Evolutionary conservation across 2,113 vertebrate genomes (phyloP), one percentile per base, ranked within the genome.

Genomic region (Macquaria ambigua): DNA sequence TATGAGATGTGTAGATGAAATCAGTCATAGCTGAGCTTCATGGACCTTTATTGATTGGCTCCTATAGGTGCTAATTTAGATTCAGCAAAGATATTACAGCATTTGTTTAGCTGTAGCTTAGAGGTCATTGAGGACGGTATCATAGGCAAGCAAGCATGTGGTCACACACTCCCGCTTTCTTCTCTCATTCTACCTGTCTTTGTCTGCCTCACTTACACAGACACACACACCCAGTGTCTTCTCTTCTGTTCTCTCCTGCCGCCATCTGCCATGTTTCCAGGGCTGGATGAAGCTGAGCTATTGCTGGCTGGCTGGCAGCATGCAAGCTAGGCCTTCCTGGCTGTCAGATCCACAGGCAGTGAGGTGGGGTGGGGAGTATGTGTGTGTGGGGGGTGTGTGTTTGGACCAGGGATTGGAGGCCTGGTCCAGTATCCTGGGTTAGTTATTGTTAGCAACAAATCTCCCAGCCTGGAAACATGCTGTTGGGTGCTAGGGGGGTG

Each of bases 231-330:
- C 4, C 67, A 61, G 11, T 64, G 68, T 69, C 79, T 50, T 82
- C 79, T 88, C 69, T 41, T 91, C 85, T 93, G 82, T 91, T 91
- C 86, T 90, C 86, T 88, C 84, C 84, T 83, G 78, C 82, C 56
- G 66, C 88, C 91, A 92, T 92, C 94, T 94, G 93, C 93, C 92
- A 86, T 91, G 85, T 89, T 91, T 93, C 92, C 85, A 88, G 72
- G 82, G 75, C 89, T 94, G 86, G 91, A 92, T 91, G 87, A 88
- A 87, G 77, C 90, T 83, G 88, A 88, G 87, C 88, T 91, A 84
- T 91, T 89, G 90, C 84, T 92, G 86, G 77, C 87, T 86, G 90
- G 78, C 83, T 86, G 90, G 88, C 81, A 90, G 84, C 75, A 72
- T 61, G 67, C 76, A 10, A 75, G 85, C 90, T 68, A 78, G 90